A percentile compares a stretch with the other conserved stretches of the same genome.
Conservation (phyloP, 2,888 invertebrate genomes). For the Zeuzera pyrina region DNA sequence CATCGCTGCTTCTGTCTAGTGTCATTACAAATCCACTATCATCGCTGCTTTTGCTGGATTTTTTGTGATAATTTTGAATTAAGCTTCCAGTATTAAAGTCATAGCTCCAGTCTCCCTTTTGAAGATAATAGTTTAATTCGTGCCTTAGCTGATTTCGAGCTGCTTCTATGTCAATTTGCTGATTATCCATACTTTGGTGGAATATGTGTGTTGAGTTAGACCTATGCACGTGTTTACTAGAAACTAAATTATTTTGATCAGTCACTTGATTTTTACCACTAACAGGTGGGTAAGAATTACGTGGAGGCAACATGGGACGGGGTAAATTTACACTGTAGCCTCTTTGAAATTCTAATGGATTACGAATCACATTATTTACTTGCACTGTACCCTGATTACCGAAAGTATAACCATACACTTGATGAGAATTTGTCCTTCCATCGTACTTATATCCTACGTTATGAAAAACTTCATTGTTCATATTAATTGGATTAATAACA, state of each 20-base stretch:
- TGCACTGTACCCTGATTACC: conserved; percentile 70
- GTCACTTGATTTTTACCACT: conserved; percentile 70
- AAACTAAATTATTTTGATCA: conserved; percentile 62
- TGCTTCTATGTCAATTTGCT: conserved; percentile 57
- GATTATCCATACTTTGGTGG: conserved; percentile 56
- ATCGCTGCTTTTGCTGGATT: conserved; percentile 66
- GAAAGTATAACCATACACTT: conserved; percentile 67
- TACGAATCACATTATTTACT: conserved; percentile 65
- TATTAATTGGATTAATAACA: conserved; percentile 38
- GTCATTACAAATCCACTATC: conserved; percentile 69
- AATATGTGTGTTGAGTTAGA: conserved; percentile 76
- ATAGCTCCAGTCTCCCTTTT: conserved; percentile 68
- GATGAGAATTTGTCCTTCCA: conserved; percentile 56
- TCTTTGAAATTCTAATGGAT: conserved; percentile 72
- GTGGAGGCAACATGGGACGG: conserved; percentile 74
- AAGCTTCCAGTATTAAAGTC: conserved; percentile 64
- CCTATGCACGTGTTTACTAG: conserved; percentile 72
- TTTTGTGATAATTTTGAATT: conserved; percentile 66
- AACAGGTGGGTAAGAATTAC: conserved; percentile 76
- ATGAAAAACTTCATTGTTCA: conserved; percentile 62
- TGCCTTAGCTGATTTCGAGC: conserved; percentile 61
- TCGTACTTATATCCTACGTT: conserved; percentile 61
- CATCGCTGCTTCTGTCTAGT: conserved; percentile 65
- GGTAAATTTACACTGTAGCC: conserved; percentile 71
- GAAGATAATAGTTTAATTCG: conserved; percentile 62